phyloP scores from a whole-genome alignment of 2,888 invertebrate genomes.

The Andrena hattorfiana region DNA sequence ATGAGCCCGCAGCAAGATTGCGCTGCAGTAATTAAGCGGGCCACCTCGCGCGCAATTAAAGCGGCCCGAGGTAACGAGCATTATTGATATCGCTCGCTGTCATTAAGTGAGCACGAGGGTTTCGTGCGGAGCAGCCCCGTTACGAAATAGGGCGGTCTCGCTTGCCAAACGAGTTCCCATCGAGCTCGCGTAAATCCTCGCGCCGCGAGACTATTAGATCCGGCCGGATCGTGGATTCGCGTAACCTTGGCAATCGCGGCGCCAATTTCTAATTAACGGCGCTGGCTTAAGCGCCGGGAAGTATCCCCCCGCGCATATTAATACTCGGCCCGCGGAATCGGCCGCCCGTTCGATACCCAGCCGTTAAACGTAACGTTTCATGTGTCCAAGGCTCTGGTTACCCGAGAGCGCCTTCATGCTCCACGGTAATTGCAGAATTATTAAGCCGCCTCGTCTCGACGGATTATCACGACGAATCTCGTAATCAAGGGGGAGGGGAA shows the following conservation, averaged over 20 bases:
- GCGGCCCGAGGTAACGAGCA: slow-evolving; percentile 45
- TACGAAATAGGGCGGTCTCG: slow-evolving; percentile 17
- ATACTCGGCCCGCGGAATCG: background rate
- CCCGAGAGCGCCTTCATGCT: background rate
- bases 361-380: background rate
- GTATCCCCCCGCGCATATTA: background rate
- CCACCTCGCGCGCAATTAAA: slow-evolving; percentile 43
- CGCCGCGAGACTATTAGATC: background rate
- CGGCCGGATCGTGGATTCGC: background rate
- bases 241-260: slow-evolving; percentile 10
- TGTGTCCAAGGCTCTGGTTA: background rate
- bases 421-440: slow-evolving; percentile 17
- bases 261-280: slow-evolving; percentile 4
- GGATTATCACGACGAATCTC: slow-evolving; percentile 23
- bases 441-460: slow-evolving; percentile 5
- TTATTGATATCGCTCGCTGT: slow-evolving; percentile 54
- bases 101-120: slow-evolving; percentile 29
- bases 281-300: background rate
- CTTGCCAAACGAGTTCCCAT: background rate
- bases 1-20: slow-evolving; percentile 48
- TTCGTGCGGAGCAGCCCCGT: background rate
- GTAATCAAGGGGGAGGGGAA: background rate
- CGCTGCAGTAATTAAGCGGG: slow-evolving; percentile 59
- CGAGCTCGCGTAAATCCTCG: background rate
- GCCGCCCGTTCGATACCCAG: background rate